phyloP scores from a whole-genome alignment of 2,797 vertebrate genomes.

The Hyperoplus lanceolatus region DNA sequence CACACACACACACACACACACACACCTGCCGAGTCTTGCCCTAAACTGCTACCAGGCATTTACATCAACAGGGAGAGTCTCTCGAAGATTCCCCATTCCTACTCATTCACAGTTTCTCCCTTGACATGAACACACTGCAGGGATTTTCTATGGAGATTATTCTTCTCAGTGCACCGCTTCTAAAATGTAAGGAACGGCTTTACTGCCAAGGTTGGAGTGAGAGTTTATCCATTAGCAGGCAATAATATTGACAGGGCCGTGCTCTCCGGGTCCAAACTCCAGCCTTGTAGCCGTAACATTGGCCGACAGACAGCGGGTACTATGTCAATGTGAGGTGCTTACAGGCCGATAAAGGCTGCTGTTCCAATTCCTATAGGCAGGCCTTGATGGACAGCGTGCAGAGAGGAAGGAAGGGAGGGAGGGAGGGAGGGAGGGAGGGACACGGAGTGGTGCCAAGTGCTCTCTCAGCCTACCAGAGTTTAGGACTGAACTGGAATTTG shows the following conservation, averaged over 20 bases:
- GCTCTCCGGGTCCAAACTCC: constrained; percentile 68
- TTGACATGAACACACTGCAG: constrained; percentile 45
- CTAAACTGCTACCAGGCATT: constrained; percentile 58
- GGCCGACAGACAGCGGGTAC: constrained; percentile 69
- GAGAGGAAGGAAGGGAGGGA: background rate
- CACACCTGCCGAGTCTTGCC: constrained; percentile 62
- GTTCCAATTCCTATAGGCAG: constrained; percentile 74
- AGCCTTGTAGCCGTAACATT: constrained; percentile 71
- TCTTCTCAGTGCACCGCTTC: constrained; percentile 44
- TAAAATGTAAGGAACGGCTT: constrained; percentile 68
- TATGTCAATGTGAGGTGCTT: constrained; percentile 79
- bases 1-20: constrained; percentile 69
- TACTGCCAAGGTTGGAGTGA: constrained; percentile 65
- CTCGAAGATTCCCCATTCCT: constrained; percentile 43
- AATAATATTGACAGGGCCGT: constrained; percentile 80
- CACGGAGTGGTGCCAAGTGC: constrained; percentile 46
- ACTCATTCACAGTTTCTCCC: constrained; percentile 50
- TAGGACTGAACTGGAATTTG: constrained; percentile 46
- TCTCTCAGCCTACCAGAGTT: constrained; percentile 55
- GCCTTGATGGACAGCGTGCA: constrained; percentile 70
- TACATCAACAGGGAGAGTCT: constrained; percentile 60
- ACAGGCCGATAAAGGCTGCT: constrained; percentile 77
- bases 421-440: constrained; percentile 27
- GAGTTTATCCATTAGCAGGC: constrained; percentile 78
- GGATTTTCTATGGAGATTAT: constrained; percentile 45